Percentiles rank a stretch among this genome's conserved stretches.
phyloP scores from a whole-genome alignment of 2,888 invertebrate species.

The Sinhomidia bicolor region DNA sequence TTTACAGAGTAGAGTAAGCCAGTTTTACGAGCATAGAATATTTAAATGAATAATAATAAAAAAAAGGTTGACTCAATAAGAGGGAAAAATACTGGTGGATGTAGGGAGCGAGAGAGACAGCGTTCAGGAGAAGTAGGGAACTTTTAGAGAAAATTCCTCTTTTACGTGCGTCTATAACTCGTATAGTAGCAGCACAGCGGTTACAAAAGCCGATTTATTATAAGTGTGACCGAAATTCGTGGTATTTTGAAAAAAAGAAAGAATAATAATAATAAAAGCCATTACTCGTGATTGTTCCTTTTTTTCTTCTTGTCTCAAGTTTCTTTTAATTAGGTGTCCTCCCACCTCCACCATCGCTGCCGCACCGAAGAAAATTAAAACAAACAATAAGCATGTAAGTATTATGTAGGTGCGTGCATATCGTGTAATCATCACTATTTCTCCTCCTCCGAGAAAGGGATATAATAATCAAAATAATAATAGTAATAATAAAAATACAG shows the following conservation, averaged over 20 bases:
- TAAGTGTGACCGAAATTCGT: slow-evolving; percentile 38
- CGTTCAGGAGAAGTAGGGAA: not conserved
- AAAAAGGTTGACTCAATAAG: not conserved
- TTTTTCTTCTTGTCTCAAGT: slow-evolving; percentile 22
- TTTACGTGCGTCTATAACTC: slow-evolving; percentile 13
- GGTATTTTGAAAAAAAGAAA: slow-evolving; percentile 4
- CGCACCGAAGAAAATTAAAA: slow-evolving; percentile 44
- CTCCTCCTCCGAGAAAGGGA: slow-evolving; percentile 44
- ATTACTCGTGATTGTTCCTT: slow-evolving; percentile 19
- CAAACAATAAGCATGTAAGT: slow-evolving; percentile 34
- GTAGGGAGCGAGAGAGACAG: not conserved
- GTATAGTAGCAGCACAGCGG: too few relatives aligned
- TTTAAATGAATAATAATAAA: not conserved
- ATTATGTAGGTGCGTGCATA: slow-evolving; percentile 44
- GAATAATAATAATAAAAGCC: slow-evolving; percentile 2
- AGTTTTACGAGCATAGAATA: slow-evolving; percentile 11
- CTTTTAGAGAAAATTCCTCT: slow-evolving; percentile 9
- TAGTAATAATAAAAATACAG: slow-evolving; percentile 38
- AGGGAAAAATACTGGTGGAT: not conserved
- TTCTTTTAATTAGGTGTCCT: slow-evolving; percentile 26
- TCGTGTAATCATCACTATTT: slow-evolving; percentile 41
- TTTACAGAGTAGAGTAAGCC: slow-evolving; percentile 29
- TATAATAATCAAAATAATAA: slow-evolving; percentile 37
- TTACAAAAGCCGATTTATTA: not conserved
- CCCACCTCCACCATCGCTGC: slow-evolving; percentile 11